Conservation (phyloP, 2,888 invertebrate genomes). For the Caradrina clavipalpis region DNA sequence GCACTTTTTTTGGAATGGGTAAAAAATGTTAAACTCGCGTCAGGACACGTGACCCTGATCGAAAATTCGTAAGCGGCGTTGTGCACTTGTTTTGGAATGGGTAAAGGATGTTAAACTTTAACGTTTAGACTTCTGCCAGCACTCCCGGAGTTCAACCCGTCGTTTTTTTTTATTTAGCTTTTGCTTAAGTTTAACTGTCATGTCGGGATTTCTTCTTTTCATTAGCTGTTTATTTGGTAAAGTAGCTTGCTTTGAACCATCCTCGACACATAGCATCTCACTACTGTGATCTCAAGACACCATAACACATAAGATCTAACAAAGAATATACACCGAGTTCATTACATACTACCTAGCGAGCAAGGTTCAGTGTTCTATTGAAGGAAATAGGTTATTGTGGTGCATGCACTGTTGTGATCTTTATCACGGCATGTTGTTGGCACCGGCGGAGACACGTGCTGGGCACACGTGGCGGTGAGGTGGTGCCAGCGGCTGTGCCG, state of each 20-base stretch:
- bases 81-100: no score
- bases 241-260: background rate
- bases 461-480: conserved; percentile 35
- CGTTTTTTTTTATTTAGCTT: background rate
- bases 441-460: conserved; percentile 42
- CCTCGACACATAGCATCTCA: background rate
- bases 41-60: no score
- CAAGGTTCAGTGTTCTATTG: conserved; percentile 51
- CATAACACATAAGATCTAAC: conserved; percentile 4
- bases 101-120: no score
- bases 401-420: conserved; percentile 57
- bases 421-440: conserved; percentile 55
- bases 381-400: conserved; percentile 60
- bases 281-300: conserved; percentile 1
- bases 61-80: no score
- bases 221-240: background rate
- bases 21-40: no score
- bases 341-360: conserved; percentile 22
- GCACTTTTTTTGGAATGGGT: no score
- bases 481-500: conserved; percentile 43
- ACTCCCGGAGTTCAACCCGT: no score
- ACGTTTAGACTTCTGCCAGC: no score
- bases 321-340: conserved; percentile 22
- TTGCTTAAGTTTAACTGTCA: background rate
- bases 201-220: background rate